A percentile compares a stretch with the other conserved stretches of the same genome.
Evolutionary conservation across 1,140 invertebrate genomes (phyloP).

Genomic region (Ips typographus): DNA sequence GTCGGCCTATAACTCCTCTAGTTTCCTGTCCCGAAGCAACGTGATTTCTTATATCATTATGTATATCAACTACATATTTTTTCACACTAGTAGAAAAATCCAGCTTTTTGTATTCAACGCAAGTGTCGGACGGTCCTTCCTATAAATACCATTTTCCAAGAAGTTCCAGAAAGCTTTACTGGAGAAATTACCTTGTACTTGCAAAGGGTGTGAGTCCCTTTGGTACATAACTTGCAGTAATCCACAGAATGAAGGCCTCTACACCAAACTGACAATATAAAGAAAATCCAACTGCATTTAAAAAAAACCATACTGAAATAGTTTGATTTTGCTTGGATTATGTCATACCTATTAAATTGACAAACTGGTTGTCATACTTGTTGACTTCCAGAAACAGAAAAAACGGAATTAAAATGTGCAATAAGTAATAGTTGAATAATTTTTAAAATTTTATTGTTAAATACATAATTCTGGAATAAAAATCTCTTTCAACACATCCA

Average conservation of each 20-base stretch:
- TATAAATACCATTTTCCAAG: background rate
- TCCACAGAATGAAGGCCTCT: background rate
- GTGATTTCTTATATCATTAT: constrained; percentile 38
- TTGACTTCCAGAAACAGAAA: too few relatives aligned
- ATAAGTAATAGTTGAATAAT: background rate
- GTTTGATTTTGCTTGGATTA: too few relatives aligned
- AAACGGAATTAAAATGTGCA: too few relatives aligned
- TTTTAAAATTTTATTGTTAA: constrained; percentile 22
- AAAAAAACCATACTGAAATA: too few relatives aligned
- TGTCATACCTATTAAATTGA: too few relatives aligned
- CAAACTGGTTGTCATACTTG: too few relatives aligned
- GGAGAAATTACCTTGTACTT: constrained; percentile 16
- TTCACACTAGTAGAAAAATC: constrained; percentile 19
- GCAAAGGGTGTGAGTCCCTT: constrained; percentile 33
- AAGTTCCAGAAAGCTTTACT: too few relatives aligned
- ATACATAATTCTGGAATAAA: constrained; percentile 28
- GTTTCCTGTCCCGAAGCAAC: constrained; percentile 34
- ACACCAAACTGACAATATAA: too few relatives aligned
- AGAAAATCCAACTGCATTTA: too few relatives aligned
- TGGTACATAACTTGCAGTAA: constrained; percentile 35
- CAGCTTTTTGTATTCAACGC: constrained; percentile 31
- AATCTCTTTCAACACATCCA: constrained; percentile 20
- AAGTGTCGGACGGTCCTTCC: constrained; percentile 25
- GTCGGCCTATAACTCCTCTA: constrained; percentile 28
- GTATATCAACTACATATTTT: constrained; percentile 32